Evolutionary conservation across 2,888 invertebrate genomes (phyloP), one percentile per base, ranked within the genome.

Genomic region (Euphydryas editha): DNA sequence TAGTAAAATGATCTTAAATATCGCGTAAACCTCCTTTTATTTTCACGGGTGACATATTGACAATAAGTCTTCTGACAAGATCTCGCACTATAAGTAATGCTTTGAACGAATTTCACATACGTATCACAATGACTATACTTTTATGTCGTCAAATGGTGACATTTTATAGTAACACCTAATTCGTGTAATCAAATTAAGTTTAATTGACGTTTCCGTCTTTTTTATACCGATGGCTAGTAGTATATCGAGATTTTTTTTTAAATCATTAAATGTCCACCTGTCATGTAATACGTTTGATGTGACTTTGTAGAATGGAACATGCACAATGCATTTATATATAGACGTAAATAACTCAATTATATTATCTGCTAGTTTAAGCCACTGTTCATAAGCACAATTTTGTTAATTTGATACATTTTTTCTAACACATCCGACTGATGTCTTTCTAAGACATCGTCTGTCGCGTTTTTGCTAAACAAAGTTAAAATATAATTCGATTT

Each of bases 1-100:
- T 84, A 88, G 84, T 88, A 87, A 89, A 88, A 86, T 86, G 81
- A 89, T 86, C 83, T 82, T 88, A 58, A 87, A 84, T 87, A 84
- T 76, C 83, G 79, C 84, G 84, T 88, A 85, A 87, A 86, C 65
- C 67, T 68, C 75, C 78, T 78, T 78, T 74, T 76, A 77, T 70
- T 73, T 71, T 68, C 59, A 68, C 65, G 67, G 67, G 72, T 76
- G 73, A 76, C 81, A 81, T 78, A 79, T 81, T 82, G 73, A 75
- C 75, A 80, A 80, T 81, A 78, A 75, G 78, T 78, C 69, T 66
- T 66, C 59, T 68, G 65, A 74, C 49, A 68, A 62, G 59, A 59
- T 15, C 61, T 56, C 46, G 61, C 57, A 51, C 64, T 51, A 54
- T 65, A 39, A 51, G 37, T n/a, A 56, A 58, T 17, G 56, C 65